Evolutionary conservation across 2,113 vertebrate species (phyloP), one percentile per base, ranked within the genome.

Genomic region (Cynocephalus volans): DNA sequence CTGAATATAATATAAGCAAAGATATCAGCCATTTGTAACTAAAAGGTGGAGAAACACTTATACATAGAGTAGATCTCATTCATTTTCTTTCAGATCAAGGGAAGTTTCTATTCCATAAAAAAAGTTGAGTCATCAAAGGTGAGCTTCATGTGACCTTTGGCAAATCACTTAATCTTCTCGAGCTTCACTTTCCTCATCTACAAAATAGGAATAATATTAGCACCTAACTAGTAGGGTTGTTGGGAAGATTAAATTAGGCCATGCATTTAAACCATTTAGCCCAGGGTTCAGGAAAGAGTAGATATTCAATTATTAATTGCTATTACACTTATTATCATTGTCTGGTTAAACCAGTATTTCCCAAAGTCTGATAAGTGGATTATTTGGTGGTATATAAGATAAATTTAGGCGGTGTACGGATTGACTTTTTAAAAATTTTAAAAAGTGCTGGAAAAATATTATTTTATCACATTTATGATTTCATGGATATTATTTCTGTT

Each of bases 391-490:
- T 60, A 85, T 52, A 64, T 62, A 81, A 79, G 62, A 79, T 88
- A 76, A 85, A 82, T 96, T 83, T 94, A 50, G 19, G 41, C 80
- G 41, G 19, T 86, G 4, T 8, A 76, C 41, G 95, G 56, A 77
- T 41, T 77, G 56, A 84, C n/a, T 94, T 91, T 93, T 72, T 23
- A 80, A 90, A 64, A 48, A 54, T n/a, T 58, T 88, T 92, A 69
- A 75, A 62, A 15, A 70, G 19, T 45, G 13, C 10, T 84, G 62
- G 62, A 77, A 83, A 97, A 83, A 77, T 67, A 88, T 69, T 15
- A 60, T 73, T 88, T 84, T 54, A 76, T 79, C 8, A 64, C 23
- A 79, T 84, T 96, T 95, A 79, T 73, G n/a, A 95, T 54, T 95
- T 90, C n/a, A 64, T 92, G 5, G 13, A n/a, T 75, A 87, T 36